Percentiles rank a stretch among this genome's conserved stretches.
Evolutionary conservation across 2,888 invertebrate genomes (phyloP).

Genomic region (Lysandra bellargus): DNA sequence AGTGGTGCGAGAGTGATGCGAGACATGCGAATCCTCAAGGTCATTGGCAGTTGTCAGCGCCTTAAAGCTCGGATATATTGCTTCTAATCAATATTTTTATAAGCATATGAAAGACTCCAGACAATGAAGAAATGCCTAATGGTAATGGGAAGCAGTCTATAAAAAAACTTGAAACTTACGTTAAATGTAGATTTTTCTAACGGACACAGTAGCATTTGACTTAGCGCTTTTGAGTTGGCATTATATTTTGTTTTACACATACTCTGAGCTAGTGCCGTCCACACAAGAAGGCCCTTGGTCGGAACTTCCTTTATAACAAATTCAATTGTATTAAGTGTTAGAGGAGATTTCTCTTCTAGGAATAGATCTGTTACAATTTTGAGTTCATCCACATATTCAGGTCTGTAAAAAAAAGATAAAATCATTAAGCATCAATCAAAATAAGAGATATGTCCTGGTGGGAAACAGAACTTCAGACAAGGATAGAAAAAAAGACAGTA

Average conservation of each 20-base stretch:
- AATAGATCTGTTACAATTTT: constrained; percentile 48
- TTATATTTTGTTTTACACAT: constrained; percentile 44
- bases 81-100: too few species aligned
- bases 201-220: constrained; percentile 57
- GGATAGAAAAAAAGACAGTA: background rate
- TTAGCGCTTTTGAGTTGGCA: constrained; percentile 40
- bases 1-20: too few species aligned
- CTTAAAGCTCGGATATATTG: too few species aligned
- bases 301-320: constrained; percentile 47
- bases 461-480: background rate
- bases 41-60: too few species aligned
- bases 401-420: constrained; percentile 47
- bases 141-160: background rate
- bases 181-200: constrained; percentile 49
- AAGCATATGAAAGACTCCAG: too few species aligned
- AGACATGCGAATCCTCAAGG: too few species aligned
- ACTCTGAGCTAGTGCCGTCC: constrained; percentile 57
- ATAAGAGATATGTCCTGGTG: too few species aligned
- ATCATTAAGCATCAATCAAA: background rate
- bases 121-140: too few species aligned
- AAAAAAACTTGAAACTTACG: constrained; percentile 47
- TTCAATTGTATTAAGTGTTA: constrained; percentile 39
- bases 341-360: constrained; percentile 42
- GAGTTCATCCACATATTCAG: constrained; percentile 45
- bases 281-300: constrained; percentile 48